phyloP scores from a whole-genome alignment of 2,888 invertebrate species.

The Linnaemya vulpina region DNA sequence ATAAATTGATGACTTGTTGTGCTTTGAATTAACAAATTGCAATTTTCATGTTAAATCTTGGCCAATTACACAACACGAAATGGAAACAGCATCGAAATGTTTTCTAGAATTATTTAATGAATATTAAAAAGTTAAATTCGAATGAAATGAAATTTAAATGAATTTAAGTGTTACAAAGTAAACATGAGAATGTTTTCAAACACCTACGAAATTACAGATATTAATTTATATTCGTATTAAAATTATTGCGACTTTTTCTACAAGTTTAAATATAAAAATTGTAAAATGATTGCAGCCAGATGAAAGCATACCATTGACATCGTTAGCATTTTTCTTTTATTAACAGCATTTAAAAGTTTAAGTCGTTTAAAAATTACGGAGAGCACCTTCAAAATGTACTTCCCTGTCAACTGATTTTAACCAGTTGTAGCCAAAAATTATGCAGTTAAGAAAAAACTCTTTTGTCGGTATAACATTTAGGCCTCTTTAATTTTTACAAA shows the following conservation, averaged over 20 bases:
- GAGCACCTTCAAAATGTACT: too few relatives aligned
- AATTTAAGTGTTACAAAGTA: not conserved
- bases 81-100: constrained; percentile 63
- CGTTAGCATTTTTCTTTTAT: too few relatives aligned
- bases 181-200: constrained; percentile 42
- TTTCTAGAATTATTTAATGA: constrained; percentile 73
- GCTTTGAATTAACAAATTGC: constrained; percentile 29
- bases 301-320: not conserved
- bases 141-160: not conserved
- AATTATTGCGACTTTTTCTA: constrained; percentile 13
- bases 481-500: too few relatives aligned
- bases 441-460: too few relatives aligned
- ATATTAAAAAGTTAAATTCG: constrained; percentile 35
- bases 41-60: constrained; percentile 37
- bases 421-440: too few relatives aligned
- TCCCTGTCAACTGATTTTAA: too few relatives aligned
- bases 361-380: too few relatives aligned
- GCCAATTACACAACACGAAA: constrained; percentile 39
- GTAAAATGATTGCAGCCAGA: not conserved
- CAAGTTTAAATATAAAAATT: too few relatives aligned
- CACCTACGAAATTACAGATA: constrained; percentile 70
- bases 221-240: not conserved
- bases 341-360: too few relatives aligned
- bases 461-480: too few relatives aligned
- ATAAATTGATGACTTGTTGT: constrained; percentile 2